Evolutionary conservation across 2,797 vertebrate genomes (phyloP).

Genomic region (Acropternis orthonyx): DNA sequence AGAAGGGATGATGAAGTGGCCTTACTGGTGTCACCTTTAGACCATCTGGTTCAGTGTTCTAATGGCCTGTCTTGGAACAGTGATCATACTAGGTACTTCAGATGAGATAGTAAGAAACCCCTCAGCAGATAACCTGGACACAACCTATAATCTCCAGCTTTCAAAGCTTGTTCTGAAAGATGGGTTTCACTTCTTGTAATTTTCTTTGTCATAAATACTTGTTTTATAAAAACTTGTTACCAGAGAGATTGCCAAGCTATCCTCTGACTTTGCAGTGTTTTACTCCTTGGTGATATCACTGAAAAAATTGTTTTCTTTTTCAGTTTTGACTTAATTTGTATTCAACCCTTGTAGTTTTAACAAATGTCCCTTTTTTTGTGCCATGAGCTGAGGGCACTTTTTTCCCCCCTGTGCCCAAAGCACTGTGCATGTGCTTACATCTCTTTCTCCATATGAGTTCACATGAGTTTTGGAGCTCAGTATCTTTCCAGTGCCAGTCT

Average conservation of each 20-base stretch:
- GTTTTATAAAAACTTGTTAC: not conserved
- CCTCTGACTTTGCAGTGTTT: conserved; percentile 9
- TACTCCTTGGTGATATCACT: not conserved
- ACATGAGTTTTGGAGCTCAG: not conserved
- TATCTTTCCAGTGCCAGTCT: not conserved
- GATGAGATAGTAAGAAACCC: not conserved
- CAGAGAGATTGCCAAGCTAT: not conserved
- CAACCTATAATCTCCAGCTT: not conserved
- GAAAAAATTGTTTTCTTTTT: not conserved
- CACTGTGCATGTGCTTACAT: not conserved
- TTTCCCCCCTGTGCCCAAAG: not conserved
- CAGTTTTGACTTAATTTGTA: conserved; percentile 19
- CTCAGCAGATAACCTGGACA: not conserved
- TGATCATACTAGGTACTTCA: not conserved
- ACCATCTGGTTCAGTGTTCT: not conserved
- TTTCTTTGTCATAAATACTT: not conserved
- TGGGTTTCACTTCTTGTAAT: not conserved
- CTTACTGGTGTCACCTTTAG: not conserved
- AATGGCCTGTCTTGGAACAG: not conserved
- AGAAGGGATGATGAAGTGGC: not conserved
- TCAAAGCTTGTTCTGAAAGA: not conserved
- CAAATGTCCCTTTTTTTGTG: not conserved
- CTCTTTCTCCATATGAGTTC: not conserved
- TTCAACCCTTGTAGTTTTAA: conserved; percentile 35
- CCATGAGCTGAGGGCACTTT: not conserved